A percentile compares a stretch with the other conserved stretches of the same genome.
Evolutionary conservation across 2,113 vertebrate genomes (phyloP).

Genomic region (Chloropsis hardwickii): DNA sequence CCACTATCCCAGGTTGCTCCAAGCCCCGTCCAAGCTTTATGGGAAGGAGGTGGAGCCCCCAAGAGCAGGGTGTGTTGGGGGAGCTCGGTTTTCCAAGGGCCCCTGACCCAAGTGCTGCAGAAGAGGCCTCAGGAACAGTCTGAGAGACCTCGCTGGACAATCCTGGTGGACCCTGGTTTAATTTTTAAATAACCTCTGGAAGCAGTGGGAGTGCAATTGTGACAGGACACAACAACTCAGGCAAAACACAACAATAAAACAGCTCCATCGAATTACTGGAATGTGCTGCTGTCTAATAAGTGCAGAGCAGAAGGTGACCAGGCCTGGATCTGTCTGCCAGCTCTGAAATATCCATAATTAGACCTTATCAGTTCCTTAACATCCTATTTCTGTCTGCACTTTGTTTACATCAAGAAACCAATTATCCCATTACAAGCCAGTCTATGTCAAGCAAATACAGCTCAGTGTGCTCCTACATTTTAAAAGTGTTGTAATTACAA

Average conservation of each 20-base stretch:
- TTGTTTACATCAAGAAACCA: constrained; percentile 35
- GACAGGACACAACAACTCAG: background rate
- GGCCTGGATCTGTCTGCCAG: background rate
- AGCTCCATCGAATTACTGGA: background rate
- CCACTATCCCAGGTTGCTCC: background rate
- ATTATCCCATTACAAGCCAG: background rate
- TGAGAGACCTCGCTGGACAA: background rate
- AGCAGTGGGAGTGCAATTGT: background rate
- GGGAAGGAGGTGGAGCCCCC: background rate
- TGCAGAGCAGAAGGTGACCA: constrained; percentile 34
- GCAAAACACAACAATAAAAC: background rate
- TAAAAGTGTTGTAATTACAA: background rate
- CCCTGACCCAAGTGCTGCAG: rapidly evolving
- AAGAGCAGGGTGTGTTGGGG: background rate
- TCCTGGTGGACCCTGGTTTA: background rate
- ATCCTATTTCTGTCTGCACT: background rate
- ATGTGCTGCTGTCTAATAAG: background rate
- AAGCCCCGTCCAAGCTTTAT: rapidly evolving
- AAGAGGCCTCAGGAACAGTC: too few relatives aligned
- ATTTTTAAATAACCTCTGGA: background rate
- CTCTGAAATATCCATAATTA: background rate
- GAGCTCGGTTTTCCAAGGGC: background rate
- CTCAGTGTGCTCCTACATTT: background rate
- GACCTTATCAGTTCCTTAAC: constrained; percentile 2
- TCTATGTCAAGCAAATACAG: background rate